These are phyloP conservation scores for Sardina pilchardus DNA, from an alignment of 2,113 vertebrate species.

Conservation along the genomic window DNA sequence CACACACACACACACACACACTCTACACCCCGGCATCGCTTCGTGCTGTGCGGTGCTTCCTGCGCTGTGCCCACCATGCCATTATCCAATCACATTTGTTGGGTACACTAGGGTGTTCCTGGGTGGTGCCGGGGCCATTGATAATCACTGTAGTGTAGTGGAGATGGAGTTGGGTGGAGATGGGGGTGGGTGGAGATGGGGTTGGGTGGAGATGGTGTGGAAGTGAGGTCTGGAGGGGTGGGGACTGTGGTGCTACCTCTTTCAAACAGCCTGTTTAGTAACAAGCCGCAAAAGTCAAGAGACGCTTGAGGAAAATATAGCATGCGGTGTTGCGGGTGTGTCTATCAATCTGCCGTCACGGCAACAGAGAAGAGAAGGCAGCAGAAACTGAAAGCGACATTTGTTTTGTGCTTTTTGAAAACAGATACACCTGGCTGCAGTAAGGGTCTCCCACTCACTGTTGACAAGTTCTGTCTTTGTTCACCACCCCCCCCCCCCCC, in stretches of 20 bases:
- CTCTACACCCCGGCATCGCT: neutral
- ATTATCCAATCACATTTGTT: neutral
- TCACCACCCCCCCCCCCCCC: slow-evolving; percentile 17
- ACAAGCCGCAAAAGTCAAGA: neutral
- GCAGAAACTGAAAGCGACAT: neutral
- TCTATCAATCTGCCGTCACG: neutral
- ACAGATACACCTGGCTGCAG: neutral
- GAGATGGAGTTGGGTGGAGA: no score
- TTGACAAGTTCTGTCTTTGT: neutral
- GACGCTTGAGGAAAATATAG: no score
- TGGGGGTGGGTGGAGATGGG: neutral
- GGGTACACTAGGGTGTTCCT: neutral
- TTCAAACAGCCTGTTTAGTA: neutral
- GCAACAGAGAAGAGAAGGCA: neutral
- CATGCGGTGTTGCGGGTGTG: neutral
- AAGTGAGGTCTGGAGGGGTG: no score
- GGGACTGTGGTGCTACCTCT: neutral
- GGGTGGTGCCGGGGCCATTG: neutral
- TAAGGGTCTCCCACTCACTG: neutral
- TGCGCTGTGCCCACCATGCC: neutral
- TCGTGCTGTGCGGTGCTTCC: neutral
- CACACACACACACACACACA: slow-evolving; percentile 1
- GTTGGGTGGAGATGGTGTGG: no score
- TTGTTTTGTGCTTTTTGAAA: neutral
- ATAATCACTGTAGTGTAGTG: neutral